phyloP scores from a whole-genome alignment of 2,113 vertebrate genomes.

The Psettodes erumei region DNA sequence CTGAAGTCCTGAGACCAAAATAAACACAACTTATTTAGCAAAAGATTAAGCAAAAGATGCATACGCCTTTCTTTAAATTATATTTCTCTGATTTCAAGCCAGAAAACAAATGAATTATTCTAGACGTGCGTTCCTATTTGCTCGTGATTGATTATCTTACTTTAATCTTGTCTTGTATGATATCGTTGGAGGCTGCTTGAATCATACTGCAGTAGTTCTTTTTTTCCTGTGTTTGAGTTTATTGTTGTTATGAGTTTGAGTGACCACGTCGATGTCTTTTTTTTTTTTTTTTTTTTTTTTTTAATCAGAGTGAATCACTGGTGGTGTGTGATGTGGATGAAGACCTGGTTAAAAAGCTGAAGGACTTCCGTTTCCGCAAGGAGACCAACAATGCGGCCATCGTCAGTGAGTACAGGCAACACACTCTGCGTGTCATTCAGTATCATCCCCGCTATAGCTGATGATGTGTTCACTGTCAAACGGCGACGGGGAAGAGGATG shows the following conservation, averaged over 20 bases:
- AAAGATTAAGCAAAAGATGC: not conserved
- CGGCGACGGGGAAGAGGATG: not conserved
- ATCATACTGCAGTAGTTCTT: no score
- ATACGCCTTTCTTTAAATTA: not conserved
- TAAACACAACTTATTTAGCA: not conserved
- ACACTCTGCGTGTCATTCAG: not conserved
- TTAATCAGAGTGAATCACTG: slow-evolving; percentile 91
- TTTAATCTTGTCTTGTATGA: no score
- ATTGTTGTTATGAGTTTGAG: not conserved
- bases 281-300: not conserved
- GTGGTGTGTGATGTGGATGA: slow-evolving; percentile 96
- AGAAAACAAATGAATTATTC: no score
- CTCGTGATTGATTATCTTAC: no score
- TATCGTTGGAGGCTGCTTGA: no score
- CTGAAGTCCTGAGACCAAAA: not conserved
- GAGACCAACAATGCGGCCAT: slow-evolving; percentile 98
- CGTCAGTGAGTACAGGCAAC: slow-evolving; percentile 88
- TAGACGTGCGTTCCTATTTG: no score
- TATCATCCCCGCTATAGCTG: not conserved
- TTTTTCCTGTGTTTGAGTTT: no score
- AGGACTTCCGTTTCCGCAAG: slow-evolving; percentile 96
- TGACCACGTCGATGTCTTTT: not conserved
- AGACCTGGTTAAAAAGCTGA: slow-evolving; percentile 93
- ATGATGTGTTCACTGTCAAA: not conserved
- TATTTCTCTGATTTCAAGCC: not conserved